phyloP scores from a whole-genome alignment of 2,888 invertebrate genomes.

The Alcis repandata region DNA sequence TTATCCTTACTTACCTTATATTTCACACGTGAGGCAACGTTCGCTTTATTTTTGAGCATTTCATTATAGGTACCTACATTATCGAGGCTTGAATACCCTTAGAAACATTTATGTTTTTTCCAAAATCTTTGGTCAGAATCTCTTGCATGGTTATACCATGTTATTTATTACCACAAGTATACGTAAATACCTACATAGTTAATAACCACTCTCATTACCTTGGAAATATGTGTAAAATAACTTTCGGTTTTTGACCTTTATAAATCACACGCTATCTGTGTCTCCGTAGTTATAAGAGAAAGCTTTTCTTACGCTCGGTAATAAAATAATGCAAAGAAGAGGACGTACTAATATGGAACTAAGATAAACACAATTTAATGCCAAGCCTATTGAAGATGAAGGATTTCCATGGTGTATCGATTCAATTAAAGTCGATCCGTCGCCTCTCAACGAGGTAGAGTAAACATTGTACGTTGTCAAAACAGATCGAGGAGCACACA shows the following conservation, averaged over 20 bases:
- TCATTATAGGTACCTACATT: too few relatives aligned
- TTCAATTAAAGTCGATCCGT: constrained; percentile 56
- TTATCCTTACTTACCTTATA: not conserved
- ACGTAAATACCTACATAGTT: not conserved
- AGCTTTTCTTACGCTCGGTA: constrained; percentile 63
- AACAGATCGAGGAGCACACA: constrained; percentile 74
- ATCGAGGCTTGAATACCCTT: not conserved
- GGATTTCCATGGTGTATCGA: constrained; percentile 54
- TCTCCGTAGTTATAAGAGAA: constrained; percentile 62
- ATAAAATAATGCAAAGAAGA: constrained; percentile 56
- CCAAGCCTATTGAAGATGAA: constrained; percentile 60
- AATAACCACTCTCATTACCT: not conserved
- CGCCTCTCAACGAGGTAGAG: constrained; percentile 56
- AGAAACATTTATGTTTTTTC: not conserved
- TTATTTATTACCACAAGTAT: not conserved
- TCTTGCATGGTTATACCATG: not conserved
- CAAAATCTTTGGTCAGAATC: constrained; percentile 3
- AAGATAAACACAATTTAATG: constrained; percentile 65
- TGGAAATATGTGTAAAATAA: not conserved
- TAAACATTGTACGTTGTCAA: constrained; percentile 68
- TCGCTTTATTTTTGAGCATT: constrained; percentile 9
- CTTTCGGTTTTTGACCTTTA: constrained; percentile 15
- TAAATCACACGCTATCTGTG: constrained; percentile 54
- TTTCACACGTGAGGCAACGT: not conserved
- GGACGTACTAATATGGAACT: constrained; percentile 61